A percentile compares a stretch with the other conserved stretches of the same genome.
Evolutionary conservation across 2,113 vertebrate species (phyloP).

Genomic region (Isichthys henryi): DNA sequence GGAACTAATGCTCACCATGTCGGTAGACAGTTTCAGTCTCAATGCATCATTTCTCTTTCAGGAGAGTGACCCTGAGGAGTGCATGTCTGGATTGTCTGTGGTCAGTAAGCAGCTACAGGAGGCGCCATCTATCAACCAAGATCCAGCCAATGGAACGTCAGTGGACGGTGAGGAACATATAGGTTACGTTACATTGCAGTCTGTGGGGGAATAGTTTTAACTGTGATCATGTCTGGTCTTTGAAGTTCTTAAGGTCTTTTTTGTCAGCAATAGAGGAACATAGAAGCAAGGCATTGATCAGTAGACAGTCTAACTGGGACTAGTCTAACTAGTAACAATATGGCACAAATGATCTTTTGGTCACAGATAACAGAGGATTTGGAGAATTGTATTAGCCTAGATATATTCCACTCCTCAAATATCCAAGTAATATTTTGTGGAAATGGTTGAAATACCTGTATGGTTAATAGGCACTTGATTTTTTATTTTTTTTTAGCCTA

Average conservation of each 20-base stretch:
- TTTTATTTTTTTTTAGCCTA: neutral
- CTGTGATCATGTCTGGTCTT: neutral
- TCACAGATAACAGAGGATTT: neutral
- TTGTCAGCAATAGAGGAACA: neutral
- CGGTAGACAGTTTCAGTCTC: neutral
- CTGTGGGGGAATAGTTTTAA: neutral
- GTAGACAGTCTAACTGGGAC: neutral
- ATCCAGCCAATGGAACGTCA: neutral
- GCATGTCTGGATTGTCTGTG: neutral
- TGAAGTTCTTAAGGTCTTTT: neutral
- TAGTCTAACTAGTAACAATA: neutral
- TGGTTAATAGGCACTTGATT: neutral
- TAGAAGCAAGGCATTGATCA: neutral
- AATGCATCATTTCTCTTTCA: neutral
- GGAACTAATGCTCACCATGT: neutral
- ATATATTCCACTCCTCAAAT: neutral
- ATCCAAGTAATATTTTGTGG: neutral
- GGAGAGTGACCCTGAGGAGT: conserved; percentile 14
- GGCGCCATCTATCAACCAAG: neutral
- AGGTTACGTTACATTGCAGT: neutral
- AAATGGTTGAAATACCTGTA: neutral
- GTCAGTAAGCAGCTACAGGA: neutral
- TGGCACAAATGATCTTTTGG: neutral
- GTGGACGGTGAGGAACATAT: neutral
- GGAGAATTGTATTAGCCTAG: neutral